phyloP scores from a whole-genome alignment of 2,113 vertebrate genomes.

The Phycodurus eques region DNA sequence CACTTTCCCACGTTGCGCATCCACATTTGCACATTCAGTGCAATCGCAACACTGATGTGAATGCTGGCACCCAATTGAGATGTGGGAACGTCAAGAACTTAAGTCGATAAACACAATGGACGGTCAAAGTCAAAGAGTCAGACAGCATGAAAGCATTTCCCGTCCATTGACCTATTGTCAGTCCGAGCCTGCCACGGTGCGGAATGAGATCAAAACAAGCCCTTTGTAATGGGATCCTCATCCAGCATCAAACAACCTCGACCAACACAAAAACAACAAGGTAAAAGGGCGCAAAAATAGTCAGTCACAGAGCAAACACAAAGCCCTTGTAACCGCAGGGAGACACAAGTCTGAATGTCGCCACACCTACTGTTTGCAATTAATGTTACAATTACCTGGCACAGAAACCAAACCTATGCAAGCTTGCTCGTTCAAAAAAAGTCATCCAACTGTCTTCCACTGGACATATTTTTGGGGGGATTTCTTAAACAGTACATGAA shows the following conservation, averaged over 20 bases:
- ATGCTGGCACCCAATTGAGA: constrained; percentile 19
- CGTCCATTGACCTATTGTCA: constrained; percentile 52
- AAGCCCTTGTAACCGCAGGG: constrained; percentile 31
- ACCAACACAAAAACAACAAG: constrained; percentile 51
- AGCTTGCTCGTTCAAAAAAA: background rate
- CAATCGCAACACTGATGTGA: constrained; percentile 1
- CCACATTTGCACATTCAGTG: background rate
- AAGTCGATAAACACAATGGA: constrained; percentile 51
- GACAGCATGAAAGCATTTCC: constrained; percentile 63
- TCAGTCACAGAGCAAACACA: constrained; percentile 26
- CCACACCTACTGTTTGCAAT: constrained; percentile 11
- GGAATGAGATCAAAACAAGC: constrained; percentile 53
- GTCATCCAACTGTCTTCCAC: background rate
- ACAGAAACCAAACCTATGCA: background rate
- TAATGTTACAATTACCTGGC: background rate
- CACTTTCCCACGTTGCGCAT: no score
- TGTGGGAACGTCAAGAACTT: constrained; percentile 43
- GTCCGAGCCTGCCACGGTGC: constrained; percentile 38
- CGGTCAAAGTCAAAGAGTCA: constrained; percentile 42
- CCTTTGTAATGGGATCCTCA: constrained; percentile 64
- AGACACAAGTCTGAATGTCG: constrained; percentile 19
- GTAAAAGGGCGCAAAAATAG: constrained; percentile 47
- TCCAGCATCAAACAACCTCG: constrained; percentile 60
- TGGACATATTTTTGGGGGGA: constrained; percentile 1
- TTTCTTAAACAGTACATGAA: constrained; percentile 4